A percentile compares a stretch with the other conserved stretches of the same genome.
Evolutionary conservation across 2,797 vertebrate genomes (phyloP).

Genomic region (Protonibea diacanthus): DNA sequence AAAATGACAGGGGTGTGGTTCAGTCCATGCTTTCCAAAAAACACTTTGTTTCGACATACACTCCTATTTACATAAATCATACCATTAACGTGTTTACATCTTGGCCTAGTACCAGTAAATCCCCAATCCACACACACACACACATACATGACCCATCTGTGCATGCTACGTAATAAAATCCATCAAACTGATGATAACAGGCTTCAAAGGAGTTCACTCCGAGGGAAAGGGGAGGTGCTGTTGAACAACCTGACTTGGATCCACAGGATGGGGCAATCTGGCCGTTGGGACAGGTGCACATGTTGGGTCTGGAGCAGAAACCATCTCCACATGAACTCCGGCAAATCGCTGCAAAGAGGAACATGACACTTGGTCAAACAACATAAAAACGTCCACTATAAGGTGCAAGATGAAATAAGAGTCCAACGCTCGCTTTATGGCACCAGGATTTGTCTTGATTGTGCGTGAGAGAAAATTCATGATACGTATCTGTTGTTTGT

Average conservation of each 20-base stretch:
- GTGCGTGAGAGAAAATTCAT: slow-evolving; percentile 42
- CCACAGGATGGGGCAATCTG: slow-evolving; percentile 95
- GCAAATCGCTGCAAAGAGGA: slow-evolving; percentile 91
- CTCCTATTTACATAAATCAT: slow-evolving; percentile 53
- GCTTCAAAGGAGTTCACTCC: slow-evolving; percentile 24
- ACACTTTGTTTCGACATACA: slow-evolving; percentile 34
- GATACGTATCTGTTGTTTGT: slow-evolving; percentile 52
- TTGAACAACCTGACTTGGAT: slow-evolving; percentile 93
- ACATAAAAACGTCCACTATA: slow-evolving; percentile 34
- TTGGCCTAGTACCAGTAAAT: slow-evolving; percentile 30
- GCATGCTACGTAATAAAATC: slow-evolving; percentile 33
- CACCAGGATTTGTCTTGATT: slow-evolving; percentile 27
- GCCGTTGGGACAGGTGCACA: slow-evolving; percentile 97
- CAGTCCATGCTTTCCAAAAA: slow-evolving; percentile 23
- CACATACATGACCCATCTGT: not conserved
- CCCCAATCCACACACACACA: no score
- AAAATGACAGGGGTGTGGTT: slow-evolving; percentile 41
- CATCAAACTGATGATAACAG: slow-evolving; percentile 9
- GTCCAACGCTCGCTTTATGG: not conserved
- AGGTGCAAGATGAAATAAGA: slow-evolving; percentile 42
- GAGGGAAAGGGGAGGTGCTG: slow-evolving; percentile 26
- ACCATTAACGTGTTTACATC: slow-evolving; percentile 38
- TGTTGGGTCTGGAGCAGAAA: slow-evolving; percentile 99
- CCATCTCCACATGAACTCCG: slow-evolving; percentile 98
- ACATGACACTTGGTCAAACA: slow-evolving; percentile 48